phyloP scores from a whole-genome alignment of 2,113 vertebrate species.

The Odontophorus gujanensis region DNA sequence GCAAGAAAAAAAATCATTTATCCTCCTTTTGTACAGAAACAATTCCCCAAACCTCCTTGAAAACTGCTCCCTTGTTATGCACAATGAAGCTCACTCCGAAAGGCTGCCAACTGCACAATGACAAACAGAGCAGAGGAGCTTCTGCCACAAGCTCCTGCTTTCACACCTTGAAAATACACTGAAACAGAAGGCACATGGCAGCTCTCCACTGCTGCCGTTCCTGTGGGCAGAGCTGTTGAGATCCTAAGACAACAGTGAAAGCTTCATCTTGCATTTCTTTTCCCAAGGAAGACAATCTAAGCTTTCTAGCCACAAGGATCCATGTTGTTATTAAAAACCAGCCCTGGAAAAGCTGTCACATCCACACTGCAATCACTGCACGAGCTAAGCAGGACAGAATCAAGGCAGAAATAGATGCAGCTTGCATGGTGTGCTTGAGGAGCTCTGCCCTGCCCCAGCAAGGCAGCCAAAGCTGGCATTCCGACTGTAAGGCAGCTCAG shows the following conservation, averaged over 20 bases:
- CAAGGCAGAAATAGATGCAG: background rate
- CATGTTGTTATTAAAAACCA: background rate
- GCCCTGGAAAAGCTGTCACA: background rate
- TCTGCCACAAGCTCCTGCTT: background rate
- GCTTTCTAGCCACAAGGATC: background rate
- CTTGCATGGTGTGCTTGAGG: fast-evolving
- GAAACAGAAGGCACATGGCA: constrained; percentile 12
- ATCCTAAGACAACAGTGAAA: background rate
- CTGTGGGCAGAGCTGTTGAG: constrained; percentile 27
- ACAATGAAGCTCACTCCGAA: background rate
- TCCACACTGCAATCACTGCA: background rate
- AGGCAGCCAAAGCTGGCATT: background rate
- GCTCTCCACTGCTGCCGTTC: background rate
- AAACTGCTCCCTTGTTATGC: background rate
- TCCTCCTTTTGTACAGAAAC: background rate
- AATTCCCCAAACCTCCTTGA: background rate
- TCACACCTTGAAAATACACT: constrained; percentile 29
- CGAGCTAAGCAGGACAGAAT: background rate
- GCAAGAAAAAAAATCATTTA: background rate
- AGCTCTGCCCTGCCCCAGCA: background rate
- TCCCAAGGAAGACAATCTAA: background rate
- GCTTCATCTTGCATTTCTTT: background rate
- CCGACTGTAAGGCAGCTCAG: background rate
- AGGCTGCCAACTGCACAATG: background rate
- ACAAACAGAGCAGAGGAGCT: background rate